Percentiles rank a stretch among this genome's conserved stretches.
Conservation (phyloP, 1,140 invertebrate species). For the Phenacoccus solenopsis region DNA sequence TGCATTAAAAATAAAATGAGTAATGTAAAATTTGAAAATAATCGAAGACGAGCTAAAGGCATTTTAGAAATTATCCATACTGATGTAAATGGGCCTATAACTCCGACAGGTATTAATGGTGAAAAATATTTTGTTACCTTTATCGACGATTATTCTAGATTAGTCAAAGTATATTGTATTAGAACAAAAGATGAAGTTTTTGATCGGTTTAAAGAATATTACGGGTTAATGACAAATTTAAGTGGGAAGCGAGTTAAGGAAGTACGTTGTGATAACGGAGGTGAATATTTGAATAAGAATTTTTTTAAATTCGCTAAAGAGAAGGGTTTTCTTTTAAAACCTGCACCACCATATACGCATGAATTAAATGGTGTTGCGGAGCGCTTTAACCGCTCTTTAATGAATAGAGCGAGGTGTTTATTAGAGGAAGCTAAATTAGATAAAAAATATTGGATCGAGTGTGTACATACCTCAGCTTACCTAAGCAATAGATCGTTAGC, state of each 20-base stretch:
- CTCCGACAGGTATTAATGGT: not conserved
- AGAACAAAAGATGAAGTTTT: constrained; percentile 20
- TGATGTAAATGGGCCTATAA: not conserved
- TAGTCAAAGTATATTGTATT: constrained; percentile 12
- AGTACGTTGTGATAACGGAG: constrained; percentile 25
- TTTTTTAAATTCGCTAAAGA: constrained; percentile 24
- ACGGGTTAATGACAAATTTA: constrained; percentile 12
- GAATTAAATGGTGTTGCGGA: constrained; percentile 33
- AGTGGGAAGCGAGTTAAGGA: constrained; percentile 13
- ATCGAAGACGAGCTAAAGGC: constrained; percentile 8
- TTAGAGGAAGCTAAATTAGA: constrained; percentile 24
- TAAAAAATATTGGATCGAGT: not conserved
- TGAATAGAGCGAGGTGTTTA: constrained; percentile 26
- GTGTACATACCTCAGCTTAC: not conserved
- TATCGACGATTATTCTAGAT: constrained; percentile 23
- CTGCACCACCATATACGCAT: constrained; percentile 30
- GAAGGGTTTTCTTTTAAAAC: constrained; percentile 28
- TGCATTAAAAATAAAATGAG: constrained; percentile 20
- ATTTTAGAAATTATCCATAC: constrained; percentile 16
- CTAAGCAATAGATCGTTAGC: constrained; percentile 10
- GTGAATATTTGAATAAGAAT: constrained; percentile 18
- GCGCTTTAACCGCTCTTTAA: constrained; percentile 27
- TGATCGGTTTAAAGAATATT: constrained; percentile 14
- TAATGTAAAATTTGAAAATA: constrained; percentile 20
- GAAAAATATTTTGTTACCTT: constrained; percentile 11